Evolutionary conservation across 2,113 vertebrate species (phyloP).

Genomic region (Orthochromis indermauri): DNA sequence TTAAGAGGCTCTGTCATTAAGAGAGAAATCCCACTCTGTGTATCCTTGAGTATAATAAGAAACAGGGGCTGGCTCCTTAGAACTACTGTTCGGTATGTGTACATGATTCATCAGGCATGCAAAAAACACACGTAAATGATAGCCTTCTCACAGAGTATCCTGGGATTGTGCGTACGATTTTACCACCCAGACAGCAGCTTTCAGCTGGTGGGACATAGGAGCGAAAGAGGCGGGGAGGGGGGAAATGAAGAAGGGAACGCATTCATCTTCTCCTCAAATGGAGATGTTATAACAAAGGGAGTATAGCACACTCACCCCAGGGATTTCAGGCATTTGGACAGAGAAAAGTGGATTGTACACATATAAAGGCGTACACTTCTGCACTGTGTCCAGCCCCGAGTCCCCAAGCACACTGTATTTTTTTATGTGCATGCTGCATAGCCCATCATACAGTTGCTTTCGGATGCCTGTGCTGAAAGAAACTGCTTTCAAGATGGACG

Average conservation of each 20-base stretch:
- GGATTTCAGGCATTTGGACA: conserved; percentile 27
- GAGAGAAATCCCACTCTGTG: conserved; percentile 1
- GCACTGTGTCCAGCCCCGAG: background rate
- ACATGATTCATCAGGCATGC: background rate
- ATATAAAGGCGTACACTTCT: background rate
- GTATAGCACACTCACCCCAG: conserved; percentile 5
- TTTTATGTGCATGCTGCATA: background rate
- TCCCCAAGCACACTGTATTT: background rate
- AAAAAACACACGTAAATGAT: background rate
- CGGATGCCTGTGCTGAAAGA: background rate
- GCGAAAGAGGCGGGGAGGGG: background rate
- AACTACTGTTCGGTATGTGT: conserved; percentile 6
- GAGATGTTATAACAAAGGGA: conserved; percentile 46
- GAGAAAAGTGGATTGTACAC: conserved; percentile 13
- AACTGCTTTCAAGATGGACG: background rate
- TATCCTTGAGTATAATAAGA: conserved; percentile 26
- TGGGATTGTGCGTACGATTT: background rate
- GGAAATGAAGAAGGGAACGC: conserved; percentile 3
- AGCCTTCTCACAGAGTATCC: background rate
- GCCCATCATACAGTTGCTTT: background rate
- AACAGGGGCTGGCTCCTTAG: background rate
- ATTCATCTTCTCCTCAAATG: conserved; percentile 49
- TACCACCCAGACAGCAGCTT: conserved; percentile 37
- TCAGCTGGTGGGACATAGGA: background rate
- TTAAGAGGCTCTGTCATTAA: conserved; percentile 15